Base-by-base conservation (phyloP, 2,113 vertebrate genomes). In the Plestiodon gilberti region DNA sequence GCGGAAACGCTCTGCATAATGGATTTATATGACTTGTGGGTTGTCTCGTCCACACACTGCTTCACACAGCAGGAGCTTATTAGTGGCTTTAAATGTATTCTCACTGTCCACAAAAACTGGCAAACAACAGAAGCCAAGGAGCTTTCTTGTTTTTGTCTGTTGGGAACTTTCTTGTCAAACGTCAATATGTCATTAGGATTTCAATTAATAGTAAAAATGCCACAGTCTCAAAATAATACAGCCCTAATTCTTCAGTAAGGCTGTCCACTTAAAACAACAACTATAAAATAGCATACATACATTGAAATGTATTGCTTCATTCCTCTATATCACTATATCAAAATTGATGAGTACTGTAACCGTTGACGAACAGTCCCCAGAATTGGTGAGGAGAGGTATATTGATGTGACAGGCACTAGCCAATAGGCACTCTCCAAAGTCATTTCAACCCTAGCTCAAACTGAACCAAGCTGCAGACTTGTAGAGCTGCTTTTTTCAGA, bases 1-100 rank as follows among this genome's bases (percentile, higher is more conserved):
- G 17, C 10, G 9, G 48, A 69, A 78, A 73, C 2, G 33, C 81
- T 57, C 73, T 73, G 17, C 55, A 28, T 78, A 69, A 1, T 6
- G 78, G 61, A 20, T 70, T 22, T 35, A 30, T 65, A 65, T 22
- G 18, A 18, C 28, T 78, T 67, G 81, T 0, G 0, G 15, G 9
- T 17, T 83, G 13, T 67, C 69, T 4, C 35, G 71, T 85, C 65
- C 6, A 59, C 35, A 40, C 1, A 40, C 33, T 52, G 35, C 20
- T 9, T 59, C 40, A 5, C 40, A 18, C 30, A 30, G 20, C 23
- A 30, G 33, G n/a, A 1, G 25, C 17, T 74, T 78, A 65, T 25
- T 77, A 81, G 57, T 35, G 17, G 82, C 28, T 61, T 81, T 4
- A 69, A 83, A 55, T n/a, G n/a, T 52, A 11, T 23, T 89, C 89